Evolutionary conservation across 2,113 vertebrate genomes (phyloP).

Genomic region (Tachycineta bicolor): DNA sequence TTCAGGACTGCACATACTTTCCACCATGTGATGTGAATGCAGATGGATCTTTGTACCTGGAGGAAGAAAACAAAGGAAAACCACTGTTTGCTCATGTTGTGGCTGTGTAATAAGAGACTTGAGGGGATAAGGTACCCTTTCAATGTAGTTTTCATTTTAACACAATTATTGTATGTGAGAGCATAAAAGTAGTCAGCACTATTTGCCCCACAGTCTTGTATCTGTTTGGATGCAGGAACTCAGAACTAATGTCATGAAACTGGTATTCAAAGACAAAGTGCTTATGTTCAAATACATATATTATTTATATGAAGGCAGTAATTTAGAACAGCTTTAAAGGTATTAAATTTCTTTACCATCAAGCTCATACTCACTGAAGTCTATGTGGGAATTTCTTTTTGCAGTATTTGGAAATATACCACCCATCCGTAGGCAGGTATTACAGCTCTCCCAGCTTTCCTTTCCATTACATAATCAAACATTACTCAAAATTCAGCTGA

Average conservation of each 20-base stretch:
- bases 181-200: not conserved
- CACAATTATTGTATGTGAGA: not conserved
- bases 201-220: not conserved
- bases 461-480: not conserved
- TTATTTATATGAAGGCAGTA: not conserved
- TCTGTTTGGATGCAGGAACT: not conserved
- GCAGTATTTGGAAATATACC: not conserved
- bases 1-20: not conserved
- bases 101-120: not conserved
- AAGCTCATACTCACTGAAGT: not conserved
- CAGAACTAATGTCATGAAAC: not conserved
- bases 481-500: not conserved
- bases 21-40: not conserved
- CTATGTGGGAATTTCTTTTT: not conserved
- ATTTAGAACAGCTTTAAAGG: not conserved
- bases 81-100: not conserved
- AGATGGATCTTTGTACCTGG: not conserved
- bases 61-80: not conserved
- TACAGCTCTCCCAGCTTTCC: not conserved
- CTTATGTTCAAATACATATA: not conserved
- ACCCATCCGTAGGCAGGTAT: not conserved
- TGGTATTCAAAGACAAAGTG: not conserved
- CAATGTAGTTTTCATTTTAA: not conserved
- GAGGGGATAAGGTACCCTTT: not conserved
- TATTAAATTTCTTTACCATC: not conserved